Evolutionary conservation across 30 jellyfish, hydroid and myxozoan genomes (phyloP).

Genomic region (Pseudorhiza aurosa): DNA sequence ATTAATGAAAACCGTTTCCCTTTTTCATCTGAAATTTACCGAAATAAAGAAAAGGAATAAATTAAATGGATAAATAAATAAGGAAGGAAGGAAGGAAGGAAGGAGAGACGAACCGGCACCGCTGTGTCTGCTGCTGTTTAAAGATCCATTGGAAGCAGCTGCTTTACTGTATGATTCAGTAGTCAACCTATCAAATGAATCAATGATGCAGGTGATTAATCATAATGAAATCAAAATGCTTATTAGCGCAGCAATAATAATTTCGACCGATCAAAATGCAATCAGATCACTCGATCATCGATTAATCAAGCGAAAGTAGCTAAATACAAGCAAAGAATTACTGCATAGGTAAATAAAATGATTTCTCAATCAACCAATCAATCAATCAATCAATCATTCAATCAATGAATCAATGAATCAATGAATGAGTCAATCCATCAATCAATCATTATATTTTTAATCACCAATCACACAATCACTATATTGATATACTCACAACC

Average conservation of each 20-base stretch:
- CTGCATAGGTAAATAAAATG: not conserved
- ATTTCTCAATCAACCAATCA: not conserved
- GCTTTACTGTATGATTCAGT: slow-evolving; percentile 34
- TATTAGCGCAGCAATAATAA: too few relatives aligned
- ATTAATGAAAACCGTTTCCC: too few relatives aligned
- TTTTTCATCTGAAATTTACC: too few relatives aligned
- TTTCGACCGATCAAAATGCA: too few relatives aligned
- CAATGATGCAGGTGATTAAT: not conserved
- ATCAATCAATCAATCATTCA: not conserved
- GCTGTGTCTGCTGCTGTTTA: slow-evolving; percentile 68
- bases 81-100: too few relatives aligned
- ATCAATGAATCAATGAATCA: not conserved
- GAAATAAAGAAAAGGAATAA: too few relatives aligned
- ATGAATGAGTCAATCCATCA: not conserved
- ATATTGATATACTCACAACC: slow-evolving; percentile 12
- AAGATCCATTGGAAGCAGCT: slow-evolving; percentile 58
- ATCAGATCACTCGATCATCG: too few relatives aligned
- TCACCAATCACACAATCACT: not conserved
- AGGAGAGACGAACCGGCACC: slow-evolving; percentile 76
- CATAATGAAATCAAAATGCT: too few relatives aligned
- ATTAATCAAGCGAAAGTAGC: too few relatives aligned
- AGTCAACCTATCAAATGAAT: slow-evolving; percentile 3
- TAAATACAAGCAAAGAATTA: too few relatives aligned
- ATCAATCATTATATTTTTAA: not conserved
- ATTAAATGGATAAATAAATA: too few relatives aligned